phyloP scores from a whole-genome alignment of 2,113 vertebrate species.

The Lucifuga dentata region DNA sequence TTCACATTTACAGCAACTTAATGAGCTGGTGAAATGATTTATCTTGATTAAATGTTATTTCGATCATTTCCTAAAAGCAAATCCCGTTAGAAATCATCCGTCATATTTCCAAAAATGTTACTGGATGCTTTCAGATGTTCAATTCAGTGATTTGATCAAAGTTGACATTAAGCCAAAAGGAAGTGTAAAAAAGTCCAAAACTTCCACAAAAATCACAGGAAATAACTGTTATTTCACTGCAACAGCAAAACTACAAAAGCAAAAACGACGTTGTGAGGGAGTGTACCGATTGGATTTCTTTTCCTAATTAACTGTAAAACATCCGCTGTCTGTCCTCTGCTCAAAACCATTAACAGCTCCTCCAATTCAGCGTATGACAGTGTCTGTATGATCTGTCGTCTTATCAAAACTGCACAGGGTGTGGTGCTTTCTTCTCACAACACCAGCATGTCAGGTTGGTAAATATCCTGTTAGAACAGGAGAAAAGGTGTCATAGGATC shows the following conservation, averaged over 20 bases:
- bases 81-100: conserved; percentile 46
- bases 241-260: too few species aligned
- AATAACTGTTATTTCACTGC: too few species aligned
- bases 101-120: conserved; percentile 51
- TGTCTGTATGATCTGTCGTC: conserved; percentile 26
- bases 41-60: conserved; percentile 61
- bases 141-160: conserved; percentile 56
- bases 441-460: conserved; percentile 32
- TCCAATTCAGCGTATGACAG: conserved; percentile 25
- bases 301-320: conserved; percentile 2
- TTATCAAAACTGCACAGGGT: conserved; percentile 21
- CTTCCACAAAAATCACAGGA: too few species aligned
- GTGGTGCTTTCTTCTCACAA: conserved; percentile 29
- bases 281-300: too few species aligned
- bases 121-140: conserved; percentile 37
- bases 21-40: conserved; percentile 33
- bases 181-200: too few species aligned
- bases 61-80: conserved; percentile 49
- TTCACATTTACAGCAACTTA: conserved; percentile 33
- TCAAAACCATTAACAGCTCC: conserved; percentile 30
- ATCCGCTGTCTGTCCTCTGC: conserved; percentile 7
- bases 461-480: conserved; percentile 35
- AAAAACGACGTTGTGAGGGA: too few species aligned
- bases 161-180: conserved; percentile 33
- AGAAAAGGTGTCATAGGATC: conserved; percentile 16